Evolutionary conservation across 1,140 invertebrate species (phyloP).

Genomic region (Halictus rubicundus): DNA sequence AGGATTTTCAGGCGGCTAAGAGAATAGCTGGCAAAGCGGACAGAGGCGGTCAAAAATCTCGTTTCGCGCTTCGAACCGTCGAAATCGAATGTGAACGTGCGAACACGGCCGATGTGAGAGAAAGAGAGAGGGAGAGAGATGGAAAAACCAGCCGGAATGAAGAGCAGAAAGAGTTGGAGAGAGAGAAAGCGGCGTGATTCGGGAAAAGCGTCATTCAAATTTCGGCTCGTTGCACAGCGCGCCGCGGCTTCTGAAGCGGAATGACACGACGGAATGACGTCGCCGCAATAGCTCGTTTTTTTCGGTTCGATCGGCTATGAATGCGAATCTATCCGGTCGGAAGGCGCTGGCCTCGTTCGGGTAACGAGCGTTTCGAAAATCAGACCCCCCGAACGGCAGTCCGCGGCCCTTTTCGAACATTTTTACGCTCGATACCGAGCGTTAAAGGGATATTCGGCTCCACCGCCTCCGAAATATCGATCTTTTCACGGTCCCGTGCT

Average conservation of each 20-base stretch:
- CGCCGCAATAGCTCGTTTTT: slow-evolving; percentile 30
- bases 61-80: slow-evolving; percentile 33
- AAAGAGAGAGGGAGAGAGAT: too few species aligned
- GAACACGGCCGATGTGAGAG: not conserved
- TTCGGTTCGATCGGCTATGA: slow-evolving; percentile 10
- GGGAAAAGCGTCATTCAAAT: slow-evolving; percentile 54
- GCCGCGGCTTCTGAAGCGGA: slow-evolving; percentile 39
- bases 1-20: slow-evolving; percentile 8
- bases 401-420: not conserved
- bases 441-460: slow-evolving; percentile 1
- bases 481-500: not conserved
- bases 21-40: slow-evolving; percentile 6
- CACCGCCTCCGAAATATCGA: not conserved
- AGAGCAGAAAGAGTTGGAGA: not conserved
- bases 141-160: not conserved
- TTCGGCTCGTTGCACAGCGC: slow-evolving; percentile 40
- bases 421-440: not conserved
- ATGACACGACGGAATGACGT: slow-evolving; percentile 52
- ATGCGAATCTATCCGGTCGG: slow-evolving; percentile 44
- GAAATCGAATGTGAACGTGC: slow-evolving; percentile 31
- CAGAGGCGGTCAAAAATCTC: slow-evolving; percentile 23
- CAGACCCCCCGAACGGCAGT: not conserved
- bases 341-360: slow-evolving; percentile 29
- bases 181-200: slow-evolving; percentile 8
- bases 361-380: slow-evolving; percentile 38